Conservation (phyloP, 2,797 vertebrate genomes). For the Gambusia yucatana region DNA sequence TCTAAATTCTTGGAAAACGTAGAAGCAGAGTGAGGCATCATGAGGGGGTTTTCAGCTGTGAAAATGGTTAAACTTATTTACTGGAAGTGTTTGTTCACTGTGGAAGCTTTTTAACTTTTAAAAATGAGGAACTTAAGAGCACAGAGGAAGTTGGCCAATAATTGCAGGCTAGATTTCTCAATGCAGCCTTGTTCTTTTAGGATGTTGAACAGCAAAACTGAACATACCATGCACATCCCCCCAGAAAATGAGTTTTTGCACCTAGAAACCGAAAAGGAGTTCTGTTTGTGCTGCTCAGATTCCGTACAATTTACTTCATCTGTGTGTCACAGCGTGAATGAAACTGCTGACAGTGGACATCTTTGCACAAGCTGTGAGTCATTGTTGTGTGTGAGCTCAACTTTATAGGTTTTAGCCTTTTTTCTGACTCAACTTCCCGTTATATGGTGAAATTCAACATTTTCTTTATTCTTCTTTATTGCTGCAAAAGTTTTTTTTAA, state of each 20-base stretch:
- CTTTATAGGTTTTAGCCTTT: not conserved
- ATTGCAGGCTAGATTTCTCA: conserved; percentile 60
- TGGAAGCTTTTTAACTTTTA: conserved; percentile 7
- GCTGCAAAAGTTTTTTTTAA: not conserved
- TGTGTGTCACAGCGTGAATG: not conserved
- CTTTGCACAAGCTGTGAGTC: conserved; percentile 15
- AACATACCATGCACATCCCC: not conserved
- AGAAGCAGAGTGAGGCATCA: not conserved
- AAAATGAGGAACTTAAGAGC: conserved; percentile 64
- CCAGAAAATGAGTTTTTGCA: rapidly evolving
- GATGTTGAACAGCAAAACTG: conserved; percentile 1
- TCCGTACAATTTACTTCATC: not conserved
- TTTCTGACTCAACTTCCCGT: conserved; percentile 11
- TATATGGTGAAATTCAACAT: not conserved
- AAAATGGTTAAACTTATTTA: not conserved
- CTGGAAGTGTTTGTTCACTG: not conserved
- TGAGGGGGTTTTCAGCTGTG: not conserved
- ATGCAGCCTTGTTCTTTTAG: conserved; percentile 26
- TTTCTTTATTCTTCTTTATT: conserved; percentile 3
- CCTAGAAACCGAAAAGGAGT: not conserved
- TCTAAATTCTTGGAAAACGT: not conserved
- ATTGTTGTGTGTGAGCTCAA: not conserved
- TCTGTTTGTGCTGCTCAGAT: not conserved
- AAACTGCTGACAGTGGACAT: conserved; percentile 33
- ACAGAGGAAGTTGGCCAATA: conserved; percentile 76